Evolutionary conservation across 2,888 invertebrate genomes (phyloP), one percentile per base, ranked within the genome.

Genomic region (Serripes groenlandicus): DNA sequence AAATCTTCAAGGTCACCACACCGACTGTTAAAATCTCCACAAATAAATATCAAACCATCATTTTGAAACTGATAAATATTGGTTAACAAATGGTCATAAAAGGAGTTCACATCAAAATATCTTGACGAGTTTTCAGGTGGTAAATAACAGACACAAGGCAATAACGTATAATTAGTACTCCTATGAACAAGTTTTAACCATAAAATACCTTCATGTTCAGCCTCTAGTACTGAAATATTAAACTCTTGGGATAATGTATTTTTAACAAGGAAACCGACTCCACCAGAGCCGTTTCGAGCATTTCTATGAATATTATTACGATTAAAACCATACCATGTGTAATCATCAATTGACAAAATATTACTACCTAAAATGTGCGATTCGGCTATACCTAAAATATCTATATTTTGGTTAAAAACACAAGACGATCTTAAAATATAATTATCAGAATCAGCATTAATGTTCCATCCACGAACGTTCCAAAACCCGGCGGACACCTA

Each of bases 281-380:
- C 77, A n/a, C 77, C 81, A 11, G 77, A 78, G 9, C 70, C 73
- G 5, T 34, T 28, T 52, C 58, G 37, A 26, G 78, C 73, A 49
- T 74, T 78, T n/a, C n/a, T n/a, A n/a, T n/a, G n/a, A n/a, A n/a
- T n/a, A n/a, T n/a, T n/a, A n/a, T n/a, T n/a, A n/a, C 81, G n/a
- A 26, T 81, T 81, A 42, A 64, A 54, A 54, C 81, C 81, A 64
- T 70, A 74, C 81, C 81, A 81, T 62, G 23, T 35, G 58, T 74
- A 81, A 34, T 73, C 76, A 0, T 64, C 58, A 32, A 81, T 0
- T 32, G 52, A 5, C 23, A 76, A 28, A 70, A 64, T 49, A 56
- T 71, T 30, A 56, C 54, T 49, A 0, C 56, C 64, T 49, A 15
- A 26, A 1, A 81, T 23, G 60, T 81, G 76, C 23, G 73, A 72